Percentiles rank a stretch among this genome's conserved stretches.
Conservation (phyloP, 1,140 invertebrate genomes). For the Cephus cinctus region DNA sequence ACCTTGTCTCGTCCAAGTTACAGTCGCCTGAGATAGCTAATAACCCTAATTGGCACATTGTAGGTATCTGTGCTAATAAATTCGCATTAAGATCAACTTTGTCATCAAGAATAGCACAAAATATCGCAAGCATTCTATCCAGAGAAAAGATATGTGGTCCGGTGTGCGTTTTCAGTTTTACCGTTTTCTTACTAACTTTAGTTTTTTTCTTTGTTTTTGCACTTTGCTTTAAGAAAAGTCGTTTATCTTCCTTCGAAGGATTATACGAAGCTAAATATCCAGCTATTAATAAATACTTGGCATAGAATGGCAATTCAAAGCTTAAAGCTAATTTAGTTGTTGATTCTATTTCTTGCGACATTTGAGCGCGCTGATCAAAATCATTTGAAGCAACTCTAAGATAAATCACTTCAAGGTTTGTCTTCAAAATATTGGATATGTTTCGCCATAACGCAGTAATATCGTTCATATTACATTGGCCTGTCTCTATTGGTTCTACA, state of each 20-base stretch:
- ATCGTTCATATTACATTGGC: slow-evolving; percentile 61
- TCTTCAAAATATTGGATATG: slow-evolving; percentile 72
- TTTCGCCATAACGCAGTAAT: slow-evolving; percentile 73
- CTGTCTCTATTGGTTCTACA: slow-evolving; percentile 69
- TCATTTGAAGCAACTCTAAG: slow-evolving; percentile 61
- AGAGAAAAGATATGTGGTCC: slow-evolving; percentile 82
- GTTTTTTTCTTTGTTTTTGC: slow-evolving; percentile 59
- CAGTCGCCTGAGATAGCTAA: slow-evolving; percentile 64
- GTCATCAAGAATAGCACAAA: slow-evolving; percentile 85
- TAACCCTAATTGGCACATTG: slow-evolving; percentile 71
- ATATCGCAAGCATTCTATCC: slow-evolving; percentile 85
- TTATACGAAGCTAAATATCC: slow-evolving; percentile 91
- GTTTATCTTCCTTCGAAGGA: slow-evolving; percentile 80
- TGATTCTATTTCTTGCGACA: slow-evolving; percentile 48
- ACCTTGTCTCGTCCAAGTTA: slow-evolving; percentile 67
- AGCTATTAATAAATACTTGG: slow-evolving; percentile 85
- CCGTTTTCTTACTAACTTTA: slow-evolving; percentile 38
- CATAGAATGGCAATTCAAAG: slow-evolving; percentile 85
- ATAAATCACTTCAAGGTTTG: slow-evolving; percentile 76
- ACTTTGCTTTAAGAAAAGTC: slow-evolving; percentile 77
- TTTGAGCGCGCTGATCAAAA: slow-evolving; percentile 26
- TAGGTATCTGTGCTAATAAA: slow-evolving; percentile 76
- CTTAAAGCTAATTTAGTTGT: slow-evolving; percentile 63
- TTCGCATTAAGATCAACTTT: slow-evolving; percentile 82
- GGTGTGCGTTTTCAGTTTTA: slow-evolving; percentile 59